Evolutionary conservation across 2,888 invertebrate genomes (phyloP).

Genomic region (Clitarchus hookeri): DNA sequence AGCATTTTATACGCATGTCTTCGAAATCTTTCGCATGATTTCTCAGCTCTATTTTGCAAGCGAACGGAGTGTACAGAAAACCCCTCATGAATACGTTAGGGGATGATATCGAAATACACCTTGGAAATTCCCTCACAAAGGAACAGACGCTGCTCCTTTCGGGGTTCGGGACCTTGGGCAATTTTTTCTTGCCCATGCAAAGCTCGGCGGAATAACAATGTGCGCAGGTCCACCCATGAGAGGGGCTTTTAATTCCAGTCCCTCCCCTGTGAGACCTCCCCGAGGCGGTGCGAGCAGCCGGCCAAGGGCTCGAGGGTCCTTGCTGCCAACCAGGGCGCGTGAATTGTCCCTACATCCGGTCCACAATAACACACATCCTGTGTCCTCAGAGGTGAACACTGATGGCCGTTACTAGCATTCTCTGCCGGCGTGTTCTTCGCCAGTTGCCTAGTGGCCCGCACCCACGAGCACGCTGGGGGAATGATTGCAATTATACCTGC

Average conservation of each 20-base stretch:
- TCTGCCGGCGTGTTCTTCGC: no score
- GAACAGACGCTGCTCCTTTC: background rate
- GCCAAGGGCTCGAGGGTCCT: background rate
- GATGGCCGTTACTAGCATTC: background rate
- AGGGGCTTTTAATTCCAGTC: background rate
- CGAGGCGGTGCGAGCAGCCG: background rate
- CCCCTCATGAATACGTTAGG: background rate
- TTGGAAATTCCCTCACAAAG: background rate
- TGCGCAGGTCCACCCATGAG: background rate
- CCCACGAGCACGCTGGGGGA: no score
- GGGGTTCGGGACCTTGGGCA: background rate
- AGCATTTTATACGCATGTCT: no score
- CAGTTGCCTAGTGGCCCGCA: no score
- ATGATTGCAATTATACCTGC: no score
- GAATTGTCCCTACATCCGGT: slow-evolving; percentile 8
- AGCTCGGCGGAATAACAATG: background rate
- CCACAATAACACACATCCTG: background rate
- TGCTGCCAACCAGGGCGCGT: background rate
- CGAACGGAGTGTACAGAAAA: background rate
- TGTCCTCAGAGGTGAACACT: background rate
- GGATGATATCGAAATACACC: slow-evolving; percentile 2
- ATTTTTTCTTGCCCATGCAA: background rate
- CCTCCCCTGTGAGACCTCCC: background rate
- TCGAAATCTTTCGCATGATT: no score
- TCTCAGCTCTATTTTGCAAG: background rate